Evolutionary conservation across 2,888 invertebrate genomes (phyloP).

Genomic region (Byasa hedistus): DNA sequence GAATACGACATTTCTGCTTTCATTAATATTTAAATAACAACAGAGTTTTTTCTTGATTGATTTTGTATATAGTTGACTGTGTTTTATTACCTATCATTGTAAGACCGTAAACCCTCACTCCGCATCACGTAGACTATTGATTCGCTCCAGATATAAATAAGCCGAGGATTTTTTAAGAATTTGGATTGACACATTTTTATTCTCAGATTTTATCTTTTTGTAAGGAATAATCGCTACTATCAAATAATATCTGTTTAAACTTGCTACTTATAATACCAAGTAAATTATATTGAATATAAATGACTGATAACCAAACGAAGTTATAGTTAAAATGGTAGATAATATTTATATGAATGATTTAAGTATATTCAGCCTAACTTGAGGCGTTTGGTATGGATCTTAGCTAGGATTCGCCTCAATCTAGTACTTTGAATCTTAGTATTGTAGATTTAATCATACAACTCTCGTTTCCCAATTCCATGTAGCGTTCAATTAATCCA

Average conservation of each 20-base stretch:
- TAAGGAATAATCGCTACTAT: too few relatives aligned
- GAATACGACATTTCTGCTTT: too few relatives aligned
- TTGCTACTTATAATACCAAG: too few relatives aligned
- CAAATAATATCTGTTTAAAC: too few relatives aligned
- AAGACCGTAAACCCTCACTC: constrained; percentile 41
- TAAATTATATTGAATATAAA: too few relatives aligned
- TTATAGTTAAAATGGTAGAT: too few relatives aligned
- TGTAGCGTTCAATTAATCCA: constrained; percentile 25
- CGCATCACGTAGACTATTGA: constrained; percentile 50
- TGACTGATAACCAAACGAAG: too few relatives aligned
- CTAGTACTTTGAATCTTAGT: background rate
- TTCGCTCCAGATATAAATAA: constrained; percentile 57
- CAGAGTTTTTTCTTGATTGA: background rate
- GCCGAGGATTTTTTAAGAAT: constrained; percentile 55
- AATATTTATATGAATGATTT: too few relatives aligned
- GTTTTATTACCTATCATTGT: constrained; percentile 38
- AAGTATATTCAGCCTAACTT: too few relatives aligned
- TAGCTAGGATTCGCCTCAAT: background rate
- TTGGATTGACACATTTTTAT: constrained; percentile 40
- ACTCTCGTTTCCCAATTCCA: constrained; percentile 10
- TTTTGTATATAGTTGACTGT: constrained; percentile 34
- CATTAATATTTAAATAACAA: too few relatives aligned
- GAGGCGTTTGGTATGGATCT: background rate
- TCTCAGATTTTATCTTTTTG: too few relatives aligned
- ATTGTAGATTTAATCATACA: constrained; percentile 16